Conservation (phyloP, 2,797 vertebrate genomes). For the Sebastes hopkinsi region DNA sequence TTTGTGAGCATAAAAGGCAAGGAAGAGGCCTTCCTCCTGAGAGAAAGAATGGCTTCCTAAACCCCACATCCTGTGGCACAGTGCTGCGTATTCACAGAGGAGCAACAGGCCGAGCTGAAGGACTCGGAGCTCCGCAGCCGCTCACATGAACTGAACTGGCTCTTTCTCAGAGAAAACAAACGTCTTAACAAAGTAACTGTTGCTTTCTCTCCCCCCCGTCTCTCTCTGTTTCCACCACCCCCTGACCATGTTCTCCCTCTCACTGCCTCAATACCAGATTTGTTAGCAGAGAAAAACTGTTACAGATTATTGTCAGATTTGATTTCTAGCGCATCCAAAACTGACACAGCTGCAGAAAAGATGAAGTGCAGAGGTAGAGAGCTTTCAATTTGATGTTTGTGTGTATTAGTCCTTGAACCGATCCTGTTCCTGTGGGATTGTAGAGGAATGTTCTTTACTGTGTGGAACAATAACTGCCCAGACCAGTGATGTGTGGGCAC, state of each 20-base stretch:
- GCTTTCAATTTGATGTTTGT: conserved; percentile 12
- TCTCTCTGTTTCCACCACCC: not conserved
- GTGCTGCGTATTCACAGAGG: conserved; percentile 50
- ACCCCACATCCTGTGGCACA: conserved; percentile 69
- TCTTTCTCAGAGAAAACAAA: conserved; percentile 50
- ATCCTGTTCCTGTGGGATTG: conserved; percentile 36
- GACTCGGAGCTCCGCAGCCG: not conserved
- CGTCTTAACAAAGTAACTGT: conserved; percentile 25
- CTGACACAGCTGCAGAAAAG: not conserved
- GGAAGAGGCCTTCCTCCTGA: conserved; percentile 72
- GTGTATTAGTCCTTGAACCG: conserved; percentile 1
- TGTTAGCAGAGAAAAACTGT: not conserved
- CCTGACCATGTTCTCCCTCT: conserved; percentile 2
- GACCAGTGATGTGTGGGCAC: conserved; percentile 40
- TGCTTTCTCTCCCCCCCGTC: not conserved
- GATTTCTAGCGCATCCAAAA: not conserved
- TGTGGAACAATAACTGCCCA: conserved; percentile 51
- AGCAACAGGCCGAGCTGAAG: conserved; percentile 40
- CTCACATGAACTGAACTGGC: conserved; percentile 49
- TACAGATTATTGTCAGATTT: not conserved
- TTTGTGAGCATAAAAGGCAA: conserved; percentile 83
- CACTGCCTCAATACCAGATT: conserved; percentile 3
- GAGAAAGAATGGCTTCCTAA: conserved; percentile 74
- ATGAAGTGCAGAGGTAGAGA: conserved; percentile 1
- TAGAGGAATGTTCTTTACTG: conserved; percentile 46